Base-by-base conservation (phyloP, 2,888 invertebrate genomes). In the Eupithecia insigniata region DNA sequence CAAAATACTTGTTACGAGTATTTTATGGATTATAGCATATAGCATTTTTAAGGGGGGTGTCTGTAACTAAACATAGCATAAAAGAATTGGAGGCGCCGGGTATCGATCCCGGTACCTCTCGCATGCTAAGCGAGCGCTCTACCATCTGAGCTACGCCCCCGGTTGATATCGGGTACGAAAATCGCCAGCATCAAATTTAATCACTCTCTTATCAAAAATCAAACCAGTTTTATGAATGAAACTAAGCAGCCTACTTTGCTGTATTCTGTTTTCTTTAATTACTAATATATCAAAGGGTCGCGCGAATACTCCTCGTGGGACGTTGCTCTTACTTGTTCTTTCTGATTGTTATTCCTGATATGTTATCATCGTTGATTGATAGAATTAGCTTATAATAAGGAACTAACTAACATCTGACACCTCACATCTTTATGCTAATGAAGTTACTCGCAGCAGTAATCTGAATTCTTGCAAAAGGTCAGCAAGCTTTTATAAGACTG, bases 111-210 rank as follows among this genome's bases (percentile, higher is more conserved):
- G 92, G 93, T 94, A 94, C 94, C 92, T 94, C 94, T 94, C 93
- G 87, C 94, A 94, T 94, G 93, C 93, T 94, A 94, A 94, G 94
- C 93, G 94, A 94, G 94, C 94, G 93, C 94, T 94, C 94, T 94
- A 94, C 94, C 94, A 94, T 94, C 94, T 94, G 80, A 81, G 80
- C 80, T 80, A 79, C 79, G 79, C 74, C 74, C 74, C 74, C 74
- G 70, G 67, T 73, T 22, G 30, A 12, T 2, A 36, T 26, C 6
- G 1, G 0, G 0, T 4, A 14, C 36, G 26, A 64, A 64, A 22
- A 26, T 64, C 39, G 36, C 8, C 2, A 30, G 2, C 34, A 12
- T 22, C 8, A 32, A n/a, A 34, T 32, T 62, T 64, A 36, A 62
- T 36, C 22, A 62, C 36, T 36, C 8, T 62, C 32, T 64, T 26